A percentile compares a stretch with the other conserved stretches of the same genome.
Conservation (phyloP, 37 sponge, comb jelly and placozoan species). For the Hexactinellida sp. region DNA sequence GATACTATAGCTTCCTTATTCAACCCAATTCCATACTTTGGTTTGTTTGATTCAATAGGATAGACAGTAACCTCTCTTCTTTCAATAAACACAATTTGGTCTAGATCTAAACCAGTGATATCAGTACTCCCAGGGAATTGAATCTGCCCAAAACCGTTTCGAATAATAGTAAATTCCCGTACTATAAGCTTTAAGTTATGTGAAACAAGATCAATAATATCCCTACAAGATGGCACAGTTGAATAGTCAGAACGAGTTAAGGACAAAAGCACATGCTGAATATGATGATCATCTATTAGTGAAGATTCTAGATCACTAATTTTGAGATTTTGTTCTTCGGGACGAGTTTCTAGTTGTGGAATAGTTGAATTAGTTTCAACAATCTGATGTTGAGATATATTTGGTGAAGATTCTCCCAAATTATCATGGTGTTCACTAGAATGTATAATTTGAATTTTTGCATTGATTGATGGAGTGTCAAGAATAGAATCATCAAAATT, state of each 20-base stretch:
- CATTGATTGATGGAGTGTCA: no score
- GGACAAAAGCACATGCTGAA: background rate
- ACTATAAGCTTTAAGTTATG: constrained; percentile 22
- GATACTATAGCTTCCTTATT: constrained; percentile 66
- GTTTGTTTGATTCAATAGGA: constrained; percentile 59
- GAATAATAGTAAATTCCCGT: constrained; percentile 49
- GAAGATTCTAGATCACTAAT: background rate
- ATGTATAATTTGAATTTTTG: no score
- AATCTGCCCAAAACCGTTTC: constrained; percentile 46
- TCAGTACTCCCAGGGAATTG: constrained; percentile 47
- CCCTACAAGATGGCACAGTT: constrained; percentile 43
- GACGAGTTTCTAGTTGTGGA: background rate
- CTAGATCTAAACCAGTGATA: constrained; percentile 60
- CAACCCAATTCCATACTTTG: constrained; percentile 49
- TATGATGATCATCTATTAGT: background rate
- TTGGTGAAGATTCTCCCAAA: no score
- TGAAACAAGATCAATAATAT: constrained; percentile 24
- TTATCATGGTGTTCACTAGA: no score
- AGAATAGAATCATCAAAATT: no score
- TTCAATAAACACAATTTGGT: constrained; percentile 55
- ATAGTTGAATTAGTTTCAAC: no score
- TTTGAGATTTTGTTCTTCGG: background rate
- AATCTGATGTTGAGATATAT: no score
- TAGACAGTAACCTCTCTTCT: constrained; percentile 73
- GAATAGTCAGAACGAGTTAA: constrained; percentile 38